Evolutionary conservation across 2,888 invertebrate species (phyloP).

Genomic region (Noctuana brunneofusca): DNA sequence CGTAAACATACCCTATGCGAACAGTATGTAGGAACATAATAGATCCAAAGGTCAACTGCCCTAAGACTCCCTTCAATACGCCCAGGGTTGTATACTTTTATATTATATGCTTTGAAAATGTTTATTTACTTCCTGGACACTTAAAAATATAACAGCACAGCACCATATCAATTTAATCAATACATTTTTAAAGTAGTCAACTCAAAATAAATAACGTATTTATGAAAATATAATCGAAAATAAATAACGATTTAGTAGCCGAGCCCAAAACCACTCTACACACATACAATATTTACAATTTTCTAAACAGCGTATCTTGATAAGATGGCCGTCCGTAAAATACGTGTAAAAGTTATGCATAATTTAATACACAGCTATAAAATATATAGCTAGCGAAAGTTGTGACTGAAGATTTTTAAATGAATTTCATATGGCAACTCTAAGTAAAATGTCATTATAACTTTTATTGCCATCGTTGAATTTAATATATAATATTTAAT

Average conservation of each 20-base stretch:
- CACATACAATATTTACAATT: slow-evolving; percentile 30
- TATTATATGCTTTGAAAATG: too few relatives aligned
- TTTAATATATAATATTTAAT: too few relatives aligned
- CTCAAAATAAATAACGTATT: slow-evolving; percentile 14
- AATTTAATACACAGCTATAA: not conserved
- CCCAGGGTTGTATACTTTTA: too few relatives aligned
- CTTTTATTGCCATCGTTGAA: too few relatives aligned
- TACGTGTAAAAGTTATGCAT: not conserved
- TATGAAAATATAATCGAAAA: slow-evolving; percentile 14
- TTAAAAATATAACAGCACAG: slow-evolving; percentile 6
- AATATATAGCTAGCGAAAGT: too few relatives aligned
- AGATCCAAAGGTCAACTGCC: too few relatives aligned
- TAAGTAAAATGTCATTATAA: too few relatives aligned
- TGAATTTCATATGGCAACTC: too few relatives aligned
- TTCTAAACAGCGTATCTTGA: slow-evolving; percentile 18
- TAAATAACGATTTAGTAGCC: slow-evolving; percentile 17
- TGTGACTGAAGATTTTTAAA: too few relatives aligned
- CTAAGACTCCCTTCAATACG: too few relatives aligned
- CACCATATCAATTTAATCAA: slow-evolving; percentile 29
- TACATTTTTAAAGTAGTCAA: not conserved
- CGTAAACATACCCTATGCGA: too few relatives aligned
- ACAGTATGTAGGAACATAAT: too few relatives aligned
- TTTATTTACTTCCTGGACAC: not conserved
- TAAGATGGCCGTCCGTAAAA: slow-evolving; percentile 15
- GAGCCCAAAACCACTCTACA: slow-evolving; percentile 22